Base-by-base conservation (phyloP, 2,888 invertebrate species). In the Charanyca ferruginea region DNA sequence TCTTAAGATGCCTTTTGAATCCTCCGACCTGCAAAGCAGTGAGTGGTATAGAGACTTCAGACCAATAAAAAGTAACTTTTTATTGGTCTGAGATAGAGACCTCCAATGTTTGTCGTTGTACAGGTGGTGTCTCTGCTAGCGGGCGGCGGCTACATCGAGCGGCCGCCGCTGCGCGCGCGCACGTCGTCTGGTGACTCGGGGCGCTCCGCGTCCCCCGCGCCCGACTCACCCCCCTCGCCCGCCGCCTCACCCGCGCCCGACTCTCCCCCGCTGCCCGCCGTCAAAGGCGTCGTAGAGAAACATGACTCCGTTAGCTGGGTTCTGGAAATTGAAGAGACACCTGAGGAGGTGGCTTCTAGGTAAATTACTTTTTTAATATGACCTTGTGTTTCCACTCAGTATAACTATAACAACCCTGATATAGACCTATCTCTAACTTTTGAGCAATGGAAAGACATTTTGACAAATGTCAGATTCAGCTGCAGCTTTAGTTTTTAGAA, bases 251-350 rank as follows among this genome's bases (percentile, higher is more conserved):
- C 93, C 41, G 86, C 91, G 4, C 92, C 93, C 2, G 91, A 90
- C 74, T 74, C 92, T 3, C 92, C 97, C 0, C 95, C 96, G 11
- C 97, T 97, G 20, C 97, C 98, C 13, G 97, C 97, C 79, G 97
- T 98, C 28, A 98, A 98, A 86, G 98, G 97, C 16, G 97, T 98
- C 73, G 98, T 98, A 1, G 97, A 98, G 89, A 98, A 98, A 89
- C 97, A 97, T 63, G 98, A 98, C 89, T 98, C 98, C 0, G 98
- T 98, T 44, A 98, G 98, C 85, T 98, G 98, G 97, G 98, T 98
- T 20, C 94, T 98, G 35, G 98, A 98, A 89, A 97, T 98, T 87
- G 97, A 97, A 81, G 97, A 97, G 84, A 96, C 97, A 16, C 97
- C 97, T 0, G 97, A 97, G 84, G 97, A 96, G 74, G 96, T 97